phyloP scores from a whole-genome alignment of 2,797 vertebrate species.

The Chelidonichthys spinosus region DNA sequence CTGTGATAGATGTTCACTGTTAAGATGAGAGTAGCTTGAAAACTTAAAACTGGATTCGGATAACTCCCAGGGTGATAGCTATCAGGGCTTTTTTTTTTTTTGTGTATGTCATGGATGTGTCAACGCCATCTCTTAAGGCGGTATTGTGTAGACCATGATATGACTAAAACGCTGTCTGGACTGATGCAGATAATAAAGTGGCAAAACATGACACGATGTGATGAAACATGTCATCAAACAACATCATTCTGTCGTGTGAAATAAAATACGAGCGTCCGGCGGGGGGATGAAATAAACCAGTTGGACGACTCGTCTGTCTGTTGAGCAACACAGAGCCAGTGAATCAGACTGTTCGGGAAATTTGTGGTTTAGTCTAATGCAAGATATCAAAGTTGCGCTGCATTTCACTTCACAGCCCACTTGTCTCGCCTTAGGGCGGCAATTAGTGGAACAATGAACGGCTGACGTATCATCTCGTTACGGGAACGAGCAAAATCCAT shows the following conservation, averaged over 20 bases:
- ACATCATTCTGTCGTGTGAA: neutral
- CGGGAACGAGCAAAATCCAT: constrained; percentile 59
- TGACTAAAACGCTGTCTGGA: constrained; percentile 55
- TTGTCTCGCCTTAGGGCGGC: constrained; percentile 65
- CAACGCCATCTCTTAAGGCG: constrained; percentile 37
- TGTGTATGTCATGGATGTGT: constrained; percentile 47
- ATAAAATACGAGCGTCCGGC: constrained; percentile 7
- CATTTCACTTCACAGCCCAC: constrained; percentile 54
- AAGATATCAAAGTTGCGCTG: constrained; percentile 38
- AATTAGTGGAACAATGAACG: constrained; percentile 68
- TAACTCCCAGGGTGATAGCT: constrained; percentile 21
- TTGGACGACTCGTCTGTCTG: constrained; percentile 9
- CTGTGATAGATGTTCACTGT: constrained; percentile 25
- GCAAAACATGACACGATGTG: constrained; percentile 36
- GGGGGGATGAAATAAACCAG: constrained; percentile 15
- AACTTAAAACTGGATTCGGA: constrained; percentile 39
- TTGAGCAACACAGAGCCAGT: constrained; percentile 18
- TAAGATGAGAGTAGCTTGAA: constrained; percentile 43
- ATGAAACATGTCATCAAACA: constrained; percentile 34
- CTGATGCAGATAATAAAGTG: constrained; percentile 36
- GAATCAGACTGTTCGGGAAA: constrained; percentile 18
- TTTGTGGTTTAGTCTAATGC: constrained; percentile 34
- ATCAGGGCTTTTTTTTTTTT: constrained; percentile 41
- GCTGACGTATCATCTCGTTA: constrained; percentile 62
- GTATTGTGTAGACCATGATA: constrained; percentile 36